Evolutionary conservation across 2,113 vertebrate genomes (phyloP), one percentile per base, ranked within the genome.

Genomic region (Micronycteris hirsuta): DNA sequence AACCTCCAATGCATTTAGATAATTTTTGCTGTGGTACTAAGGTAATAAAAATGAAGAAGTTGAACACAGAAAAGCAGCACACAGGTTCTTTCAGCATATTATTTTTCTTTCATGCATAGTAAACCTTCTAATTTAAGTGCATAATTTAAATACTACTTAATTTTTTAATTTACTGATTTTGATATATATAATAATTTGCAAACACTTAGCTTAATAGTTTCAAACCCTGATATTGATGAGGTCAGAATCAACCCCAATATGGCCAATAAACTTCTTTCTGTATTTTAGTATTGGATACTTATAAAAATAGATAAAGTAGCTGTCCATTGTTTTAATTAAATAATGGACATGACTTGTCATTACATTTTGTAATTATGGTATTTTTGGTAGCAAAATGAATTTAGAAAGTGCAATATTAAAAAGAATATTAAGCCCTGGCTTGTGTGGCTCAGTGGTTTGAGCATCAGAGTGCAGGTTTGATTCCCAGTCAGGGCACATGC

Each of bases 1-100:
- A 85, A 22, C 65, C 19, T 36, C 36, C 24, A 56, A 24, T 86
- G 89, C 8, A 47, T 88, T 49, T 86, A 80, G 47, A 63, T 90
- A 68, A 65, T 95, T 85, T 96, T 91, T 67, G 63, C 47, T 90
- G 3, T 81, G 36, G 14, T 71, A 80, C 13, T 56, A 83, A 56
- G 1, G 49, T 84, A 82, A 88, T 65, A 76, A 96, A 94, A 81
- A 71, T 76, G 82, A 86, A 13, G 43, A 97, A 89, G 16, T 38
- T 96, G 14, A n/a, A 94, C 24, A 68, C 24, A 78, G 36, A 26
- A 83, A 83, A 73, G 67, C 11, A 45, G 31, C 2, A 58, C 54
- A 76, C 3, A 80, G 2, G 1, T 87, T 74, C 28, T 56, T 90
- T 58, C 88, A 93, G 52, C n/a, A 41, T 16, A 76, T 33, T 74